Conservation (phyloP, 2,888 invertebrate genomes). For the Teinopalpus imperialis region DNA sequence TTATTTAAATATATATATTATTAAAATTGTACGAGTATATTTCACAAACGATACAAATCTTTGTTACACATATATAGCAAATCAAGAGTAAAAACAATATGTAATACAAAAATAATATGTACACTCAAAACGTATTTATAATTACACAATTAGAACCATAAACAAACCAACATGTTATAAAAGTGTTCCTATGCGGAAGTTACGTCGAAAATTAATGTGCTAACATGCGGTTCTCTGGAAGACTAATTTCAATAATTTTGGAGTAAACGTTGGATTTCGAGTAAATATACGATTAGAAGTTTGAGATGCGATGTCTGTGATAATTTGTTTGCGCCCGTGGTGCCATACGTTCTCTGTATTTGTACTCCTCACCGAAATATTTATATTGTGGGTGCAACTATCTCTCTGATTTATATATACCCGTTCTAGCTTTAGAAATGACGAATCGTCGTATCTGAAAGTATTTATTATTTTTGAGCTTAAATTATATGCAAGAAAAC, state of each 20-base stretch:
- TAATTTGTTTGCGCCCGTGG: constrained; percentile 63
- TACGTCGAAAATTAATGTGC: neutral
- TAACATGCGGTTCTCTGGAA: constrained; percentile 1
- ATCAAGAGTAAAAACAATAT: no score
- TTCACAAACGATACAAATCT: no score
- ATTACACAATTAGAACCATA: no score
- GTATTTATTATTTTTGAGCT: no score
- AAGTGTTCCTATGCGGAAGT: neutral
- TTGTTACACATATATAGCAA: no score
- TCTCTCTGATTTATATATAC: constrained; percentile 49
- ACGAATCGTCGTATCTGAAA: no score
- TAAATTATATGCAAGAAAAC: no score
- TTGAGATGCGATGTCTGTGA: constrained; percentile 49
- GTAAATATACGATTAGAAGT: constrained; percentile 51
- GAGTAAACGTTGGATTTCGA: constrained; percentile 35
- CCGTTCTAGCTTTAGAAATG: constrained; percentile 42
- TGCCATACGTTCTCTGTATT: constrained; percentile 41
- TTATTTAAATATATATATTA: no score
- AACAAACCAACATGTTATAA: no score
- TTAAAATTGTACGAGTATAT: no score
- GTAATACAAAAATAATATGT: no score
- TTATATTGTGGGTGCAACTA: constrained; percentile 59
- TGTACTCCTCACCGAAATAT: constrained; percentile 57
- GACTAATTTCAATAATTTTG: constrained; percentile 33
- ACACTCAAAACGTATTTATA: no score